A percentile compares a stretch with the other conserved stretches of the same genome.
Conservation (phyloP, 2,113 vertebrate genomes). For the Melanerpes formicivorus region DNA sequence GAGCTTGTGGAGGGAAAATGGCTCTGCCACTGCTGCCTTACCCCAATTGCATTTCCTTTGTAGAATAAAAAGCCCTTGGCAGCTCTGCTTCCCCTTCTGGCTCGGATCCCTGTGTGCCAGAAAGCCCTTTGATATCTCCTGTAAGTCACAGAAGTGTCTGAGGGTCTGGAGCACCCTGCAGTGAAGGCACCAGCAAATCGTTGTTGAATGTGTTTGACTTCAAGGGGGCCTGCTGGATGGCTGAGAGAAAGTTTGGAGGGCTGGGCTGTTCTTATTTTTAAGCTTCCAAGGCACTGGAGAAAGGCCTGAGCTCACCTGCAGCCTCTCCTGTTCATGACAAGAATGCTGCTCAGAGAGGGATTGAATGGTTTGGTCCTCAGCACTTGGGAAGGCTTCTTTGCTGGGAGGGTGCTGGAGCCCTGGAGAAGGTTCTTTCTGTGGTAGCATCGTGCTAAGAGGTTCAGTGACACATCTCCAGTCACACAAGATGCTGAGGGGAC, state of each 20-base stretch:
- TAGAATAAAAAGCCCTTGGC: neutral
- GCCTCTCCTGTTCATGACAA: fast-evolving
- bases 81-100: neutral
- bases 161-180: neutral
- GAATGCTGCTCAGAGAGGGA: neutral
- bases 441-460: too few species aligned
- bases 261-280: neutral
- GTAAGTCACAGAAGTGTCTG: neutral
- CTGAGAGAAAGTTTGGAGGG: neutral
- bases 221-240: neutral
- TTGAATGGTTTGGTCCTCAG: neutral
- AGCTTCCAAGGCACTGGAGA: neutral
- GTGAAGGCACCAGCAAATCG: neutral
- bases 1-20: neutral
- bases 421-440: too few species aligned
- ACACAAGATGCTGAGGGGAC: too few species aligned
- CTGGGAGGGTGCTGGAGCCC: neutral
- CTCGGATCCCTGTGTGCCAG: neutral
- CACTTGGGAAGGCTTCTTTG: neutral
- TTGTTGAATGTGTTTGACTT: neutral
- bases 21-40: neutral
- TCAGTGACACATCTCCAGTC: too few species aligned
- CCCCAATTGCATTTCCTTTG: neutral
- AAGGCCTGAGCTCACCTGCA: neutral
- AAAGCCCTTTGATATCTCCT: neutral